phyloP scores from a whole-genome alignment of 1,140 invertebrate species.

The Eciton burchellii region DNA sequence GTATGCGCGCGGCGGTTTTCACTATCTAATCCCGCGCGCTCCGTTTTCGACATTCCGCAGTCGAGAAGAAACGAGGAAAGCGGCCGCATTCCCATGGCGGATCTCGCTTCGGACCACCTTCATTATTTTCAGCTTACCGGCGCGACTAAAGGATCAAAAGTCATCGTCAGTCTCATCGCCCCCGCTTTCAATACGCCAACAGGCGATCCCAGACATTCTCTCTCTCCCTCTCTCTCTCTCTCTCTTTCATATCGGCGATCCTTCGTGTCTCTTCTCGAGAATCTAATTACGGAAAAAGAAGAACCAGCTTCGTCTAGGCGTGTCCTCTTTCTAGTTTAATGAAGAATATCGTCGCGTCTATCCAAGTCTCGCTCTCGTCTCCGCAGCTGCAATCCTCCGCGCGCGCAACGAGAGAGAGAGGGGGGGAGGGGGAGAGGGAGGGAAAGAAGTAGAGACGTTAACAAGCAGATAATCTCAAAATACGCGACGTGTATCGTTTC shows the following conservation, averaged over 20 bases:
- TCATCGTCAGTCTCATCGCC: slow-evolving; percentile 36
- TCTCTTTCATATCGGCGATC: slow-evolving; percentile 60
- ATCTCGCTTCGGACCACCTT: slow-evolving; percentile 49
- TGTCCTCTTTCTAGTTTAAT: too few relatives aligned
- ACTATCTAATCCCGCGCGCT: slow-evolving; percentile 47
- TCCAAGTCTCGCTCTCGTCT: too few relatives aligned
- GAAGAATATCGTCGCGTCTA: too few relatives aligned
- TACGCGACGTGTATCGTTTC: slow-evolving; percentile 37
- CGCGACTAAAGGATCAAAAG: slow-evolving; percentile 46
- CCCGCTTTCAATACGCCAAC: slow-evolving; percentile 16
- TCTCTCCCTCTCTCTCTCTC: too few relatives aligned
- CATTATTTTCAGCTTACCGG: slow-evolving; percentile 50
- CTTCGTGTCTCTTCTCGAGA: slow-evolving; percentile 4
- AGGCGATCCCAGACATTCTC: background rate
- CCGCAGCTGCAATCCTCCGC: too few relatives aligned
- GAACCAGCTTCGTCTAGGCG: slow-evolving; percentile 41
- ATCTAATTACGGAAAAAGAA: slow-evolving; percentile 63
- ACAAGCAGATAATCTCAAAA: slow-evolving; percentile 39
- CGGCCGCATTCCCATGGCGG: slow-evolving; percentile 21
- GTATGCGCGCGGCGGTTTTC: slow-evolving; percentile 23
- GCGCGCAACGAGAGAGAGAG: too few relatives aligned
- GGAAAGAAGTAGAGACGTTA: slow-evolving; percentile 6
- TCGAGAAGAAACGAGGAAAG: slow-evolving; percentile 4
- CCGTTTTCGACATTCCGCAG: slow-evolving; percentile 19
- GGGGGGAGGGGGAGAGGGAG: too few relatives aligned